phyloP scores from a whole-genome alignment of 2,888 invertebrate genomes.

The Andrena hattorfiana region DNA sequence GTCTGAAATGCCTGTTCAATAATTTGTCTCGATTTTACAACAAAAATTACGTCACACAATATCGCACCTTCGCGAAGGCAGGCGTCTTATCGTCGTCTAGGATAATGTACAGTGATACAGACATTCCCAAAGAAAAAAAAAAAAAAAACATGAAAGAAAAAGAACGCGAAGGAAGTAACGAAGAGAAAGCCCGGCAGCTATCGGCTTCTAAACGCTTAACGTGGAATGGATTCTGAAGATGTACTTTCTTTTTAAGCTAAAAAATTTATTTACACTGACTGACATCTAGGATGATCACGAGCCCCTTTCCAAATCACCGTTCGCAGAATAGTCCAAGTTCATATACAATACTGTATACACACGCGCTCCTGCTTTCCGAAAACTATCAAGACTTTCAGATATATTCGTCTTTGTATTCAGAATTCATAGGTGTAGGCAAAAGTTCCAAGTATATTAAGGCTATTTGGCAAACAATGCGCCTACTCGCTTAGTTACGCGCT shows the following conservation, averaged over 20 bases:
- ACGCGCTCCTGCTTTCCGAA: not conserved
- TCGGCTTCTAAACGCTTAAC: conserved; percentile 56
- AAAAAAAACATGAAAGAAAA: conserved; percentile 29
- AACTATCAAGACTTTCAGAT: conserved; percentile 16
- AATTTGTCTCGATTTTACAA: conserved; percentile 25
- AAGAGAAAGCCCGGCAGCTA: conserved; percentile 40
- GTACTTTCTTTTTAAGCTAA: conserved; percentile 60
- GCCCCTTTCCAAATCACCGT: conserved; percentile 57
- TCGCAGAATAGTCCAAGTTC: conserved; percentile 3
- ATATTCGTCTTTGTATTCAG: conserved; percentile 27
- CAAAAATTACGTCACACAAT: conserved; percentile 31
- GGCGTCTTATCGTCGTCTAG: conserved; percentile 28
- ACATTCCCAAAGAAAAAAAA: too few relatives aligned
- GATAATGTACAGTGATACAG: conserved; percentile 53
- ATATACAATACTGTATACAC: conserved; percentile 14
- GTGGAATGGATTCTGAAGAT: conserved; percentile 73
- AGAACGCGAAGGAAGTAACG: conserved; percentile 39
- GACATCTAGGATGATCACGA: conserved; percentile 41
- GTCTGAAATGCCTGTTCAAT: not conserved
- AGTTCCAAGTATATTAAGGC: conserved; percentile 23
- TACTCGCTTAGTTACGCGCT: conserved; percentile 1
- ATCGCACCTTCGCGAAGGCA: conserved; percentile 34
- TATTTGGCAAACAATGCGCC: conserved; percentile 36
- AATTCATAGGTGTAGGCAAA: conserved; percentile 8
- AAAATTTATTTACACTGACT: conserved; percentile 67